Evolutionary conservation across 2,113 vertebrate genomes (phyloP).

Genomic region (Semicossyphus pulcher): DNA sequence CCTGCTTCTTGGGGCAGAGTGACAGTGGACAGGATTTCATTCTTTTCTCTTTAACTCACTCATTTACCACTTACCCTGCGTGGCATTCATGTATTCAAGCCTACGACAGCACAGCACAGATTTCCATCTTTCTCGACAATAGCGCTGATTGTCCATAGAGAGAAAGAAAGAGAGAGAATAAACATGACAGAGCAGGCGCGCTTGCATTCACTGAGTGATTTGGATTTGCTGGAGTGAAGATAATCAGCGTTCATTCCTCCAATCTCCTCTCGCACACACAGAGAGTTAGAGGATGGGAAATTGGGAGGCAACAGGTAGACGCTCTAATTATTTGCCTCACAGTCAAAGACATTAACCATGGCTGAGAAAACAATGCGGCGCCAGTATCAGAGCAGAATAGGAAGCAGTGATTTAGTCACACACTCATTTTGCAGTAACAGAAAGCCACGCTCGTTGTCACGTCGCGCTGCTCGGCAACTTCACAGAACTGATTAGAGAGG

Average conservation of each 20-base stretch:
- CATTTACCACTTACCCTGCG: slow-evolving; percentile 5
- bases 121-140: slow-evolving; percentile 40
- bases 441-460: slow-evolving; percentile 21
- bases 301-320: slow-evolving; percentile 62
- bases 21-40: neutral
- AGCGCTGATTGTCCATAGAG: slow-evolving; percentile 12
- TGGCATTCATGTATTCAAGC: neutral
- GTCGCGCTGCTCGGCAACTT: slow-evolving; percentile 32
- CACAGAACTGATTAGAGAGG: slow-evolving; percentile 46
- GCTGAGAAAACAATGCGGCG: slow-evolving; percentile 61
- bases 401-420: slow-evolving; percentile 59
- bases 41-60: neutral
- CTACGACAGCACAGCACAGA: slow-evolving; percentile 6
- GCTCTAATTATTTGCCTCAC: slow-evolving; percentile 65
- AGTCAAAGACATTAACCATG: slow-evolving; percentile 68
- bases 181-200: slow-evolving; percentile 15
- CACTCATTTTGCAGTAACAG: slow-evolving; percentile 41
- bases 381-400: slow-evolving; percentile 40
- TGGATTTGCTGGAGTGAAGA: slow-evolving; percentile 49
- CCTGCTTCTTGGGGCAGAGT: neutral
- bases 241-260: slow-evolving; percentile 58
- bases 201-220: slow-evolving; percentile 30
- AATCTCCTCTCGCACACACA: slow-evolving; percentile 32
- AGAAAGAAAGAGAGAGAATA: slow-evolving; percentile 21
- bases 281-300: slow-evolving; percentile 45